Conservation (phyloP, 53 echinoderm and acorn worm species). For the Hippasteria phrygiana region DNA sequence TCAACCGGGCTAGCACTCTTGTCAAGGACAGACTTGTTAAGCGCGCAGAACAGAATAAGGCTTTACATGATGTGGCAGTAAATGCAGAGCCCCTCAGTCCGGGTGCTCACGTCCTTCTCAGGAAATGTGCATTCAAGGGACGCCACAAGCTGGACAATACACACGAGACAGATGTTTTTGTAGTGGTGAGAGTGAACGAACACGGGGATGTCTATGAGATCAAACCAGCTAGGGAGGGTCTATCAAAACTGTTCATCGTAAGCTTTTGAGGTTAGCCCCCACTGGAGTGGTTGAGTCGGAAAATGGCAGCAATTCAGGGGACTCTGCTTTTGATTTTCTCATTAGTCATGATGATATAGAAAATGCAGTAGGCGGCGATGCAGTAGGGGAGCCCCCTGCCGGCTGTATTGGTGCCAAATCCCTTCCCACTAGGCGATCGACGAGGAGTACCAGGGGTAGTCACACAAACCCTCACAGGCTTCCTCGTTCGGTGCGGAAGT, state of each 20-base stretch:
- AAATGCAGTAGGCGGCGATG: no score
- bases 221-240: background rate
- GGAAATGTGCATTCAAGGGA: slow-evolving; percentile 7
- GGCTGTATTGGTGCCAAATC: no score
- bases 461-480: no score
- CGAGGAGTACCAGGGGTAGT: no score
- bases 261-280: background rate
- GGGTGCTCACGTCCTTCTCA: background rate
- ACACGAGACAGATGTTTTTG: background rate
- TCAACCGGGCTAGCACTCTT: background rate
- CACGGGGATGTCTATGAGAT: background rate
- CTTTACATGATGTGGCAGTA: background rate
- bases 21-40: background rate
- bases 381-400: no score
- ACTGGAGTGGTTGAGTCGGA: background rate
- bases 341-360: no score
- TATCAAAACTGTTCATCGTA: background rate
- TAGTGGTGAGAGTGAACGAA: background rate
- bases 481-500: no score
- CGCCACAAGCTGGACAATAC: background rate
- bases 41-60: background rate
- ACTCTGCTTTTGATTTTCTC: no score
- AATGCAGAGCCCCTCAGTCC: background rate
- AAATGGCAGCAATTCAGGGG: background rate
- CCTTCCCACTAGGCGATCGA: no score